These are phyloP conservation scores for Cephus nigrinus DNA, from an alignment of 2,888 invertebrate species.

Conservation along the genomic window DNA sequence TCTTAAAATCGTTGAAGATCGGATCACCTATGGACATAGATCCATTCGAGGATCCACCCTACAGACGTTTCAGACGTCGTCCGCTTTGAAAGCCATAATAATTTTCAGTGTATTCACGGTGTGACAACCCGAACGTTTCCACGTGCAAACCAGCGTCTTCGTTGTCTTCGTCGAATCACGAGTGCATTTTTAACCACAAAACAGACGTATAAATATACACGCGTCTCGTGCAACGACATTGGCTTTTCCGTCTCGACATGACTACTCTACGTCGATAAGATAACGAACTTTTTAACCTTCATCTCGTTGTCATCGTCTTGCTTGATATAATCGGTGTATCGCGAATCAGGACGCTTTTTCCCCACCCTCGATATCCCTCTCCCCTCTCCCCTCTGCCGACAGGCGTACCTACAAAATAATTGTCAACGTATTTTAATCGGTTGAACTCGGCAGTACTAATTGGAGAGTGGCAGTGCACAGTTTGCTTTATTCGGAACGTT, in stretches of 20 bases:
- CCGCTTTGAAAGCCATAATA: slow-evolving; percentile 20
- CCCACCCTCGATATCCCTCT: background rate
- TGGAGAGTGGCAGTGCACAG: slow-evolving; percentile 1
- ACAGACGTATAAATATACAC: background rate
- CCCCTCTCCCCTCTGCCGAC: background rate
- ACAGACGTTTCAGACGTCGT: slow-evolving; percentile 55
- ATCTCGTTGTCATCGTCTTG: background rate
- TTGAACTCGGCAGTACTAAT: background rate
- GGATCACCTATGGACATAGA: slow-evolving; percentile 57
- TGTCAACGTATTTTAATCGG: background rate
- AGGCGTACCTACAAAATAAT: background rate
- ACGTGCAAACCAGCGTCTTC: background rate
- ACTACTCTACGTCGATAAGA: background rate
- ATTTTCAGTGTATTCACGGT: background rate
- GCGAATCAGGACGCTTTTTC: background rate
- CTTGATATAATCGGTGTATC: background rate
- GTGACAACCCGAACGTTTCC: background rate
- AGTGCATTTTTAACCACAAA: background rate
- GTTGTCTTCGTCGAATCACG: background rate
- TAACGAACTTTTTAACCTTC: background rate
- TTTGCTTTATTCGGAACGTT: background rate
- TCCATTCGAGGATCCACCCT: slow-evolving; percentile 60
- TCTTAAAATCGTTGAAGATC: background rate
- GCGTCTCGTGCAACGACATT: background rate
- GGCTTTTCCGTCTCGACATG: background rate